These are phyloP conservation scores for Ctenodactylus gundi DNA, from an alignment of 2,113 vertebrate species.

Conservation along the genomic window DNA sequence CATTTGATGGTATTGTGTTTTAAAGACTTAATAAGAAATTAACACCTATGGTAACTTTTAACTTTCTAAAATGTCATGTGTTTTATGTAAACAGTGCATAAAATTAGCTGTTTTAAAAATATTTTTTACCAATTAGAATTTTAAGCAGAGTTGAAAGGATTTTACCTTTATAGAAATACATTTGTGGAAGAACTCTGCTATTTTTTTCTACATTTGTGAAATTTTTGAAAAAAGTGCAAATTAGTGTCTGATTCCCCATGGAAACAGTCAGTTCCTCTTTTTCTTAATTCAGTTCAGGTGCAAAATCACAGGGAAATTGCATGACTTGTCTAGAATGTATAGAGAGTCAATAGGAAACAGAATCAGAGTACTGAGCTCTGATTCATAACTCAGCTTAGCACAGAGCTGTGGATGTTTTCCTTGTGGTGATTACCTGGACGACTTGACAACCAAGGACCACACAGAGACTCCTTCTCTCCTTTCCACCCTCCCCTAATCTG, in stretches of 20 bases:
- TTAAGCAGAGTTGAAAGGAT: not conserved
- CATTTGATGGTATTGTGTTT: constrained; percentile 7
- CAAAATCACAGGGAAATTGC: not conserved
- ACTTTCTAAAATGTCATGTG: constrained; percentile 17
- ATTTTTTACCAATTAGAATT: constrained; percentile 3
- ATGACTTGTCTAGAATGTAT: not conserved
- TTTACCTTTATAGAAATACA: constrained; percentile 18
- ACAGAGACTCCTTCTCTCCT: not conserved
- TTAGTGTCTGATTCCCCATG: not conserved
- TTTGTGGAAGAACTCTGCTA: not conserved
- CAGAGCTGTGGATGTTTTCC: not conserved
- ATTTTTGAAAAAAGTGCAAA: not conserved
- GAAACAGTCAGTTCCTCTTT: not conserved
- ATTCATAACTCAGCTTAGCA: not conserved
- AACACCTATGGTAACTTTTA: not conserved
- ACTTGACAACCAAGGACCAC: not conserved
- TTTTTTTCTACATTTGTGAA: not conserved
- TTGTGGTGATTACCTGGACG: not conserved
- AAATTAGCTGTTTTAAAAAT: not conserved
- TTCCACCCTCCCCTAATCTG: accelerated
- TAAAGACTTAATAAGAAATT: constrained; percentile 38
- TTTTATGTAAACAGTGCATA: not conserved
- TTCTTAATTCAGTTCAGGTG: not conserved
- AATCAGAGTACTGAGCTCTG: not conserved
- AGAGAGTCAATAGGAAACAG: not conserved